Base-by-base conservation (phyloP, 2,888 invertebrate species). In the Drosophila anomelani region DNA sequence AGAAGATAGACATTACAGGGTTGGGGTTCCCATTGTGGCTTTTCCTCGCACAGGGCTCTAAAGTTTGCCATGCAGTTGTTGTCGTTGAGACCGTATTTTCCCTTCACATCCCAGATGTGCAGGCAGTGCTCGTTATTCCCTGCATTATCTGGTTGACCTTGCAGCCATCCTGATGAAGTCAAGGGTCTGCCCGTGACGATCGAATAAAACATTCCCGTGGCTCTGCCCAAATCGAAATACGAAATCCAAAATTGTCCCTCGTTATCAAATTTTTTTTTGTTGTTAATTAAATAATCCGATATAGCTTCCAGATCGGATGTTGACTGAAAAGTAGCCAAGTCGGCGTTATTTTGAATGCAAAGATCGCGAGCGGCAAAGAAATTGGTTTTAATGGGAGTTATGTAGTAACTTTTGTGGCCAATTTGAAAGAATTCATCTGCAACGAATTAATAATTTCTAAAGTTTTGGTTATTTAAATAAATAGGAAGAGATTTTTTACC, bases 301-400 rank as follows among this genome's bases (percentile, higher is more conserved):
- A 49, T 1, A 1, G 32, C 49, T 4, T 17, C 6, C 12, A 49
- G 7, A 4, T 49, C 49, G 17, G 17, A 7, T 4, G 1, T 32
- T 7, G 49, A 17, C 7, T 49, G 32, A 32, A 49, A 49, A 8
- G 49, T 32, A 32, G 32, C 32, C 49, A 32, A 29, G 29, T 47
- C 47, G 29, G 47, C 29, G 4, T 47, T 32, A 17, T 32, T 49
- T 17, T 49, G 49, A 8, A 49, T 32, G 32, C 49, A 49, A 32
- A 49, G 32, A 17, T 49, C 32, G 8, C 49, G 49, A 49, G 49
- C 49, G 13, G 49, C 49, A 49, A 49, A 49, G 32, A 32, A 49
- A 32, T 49, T 17, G 1, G 32, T 49, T 17, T 49, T 49, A 3
- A 49, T 17, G 1, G 17, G 32, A 8, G 32, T 49, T 17, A 49